Base-by-base conservation (phyloP, 2,888 invertebrate species). In the Agrochola macilenta region DNA sequence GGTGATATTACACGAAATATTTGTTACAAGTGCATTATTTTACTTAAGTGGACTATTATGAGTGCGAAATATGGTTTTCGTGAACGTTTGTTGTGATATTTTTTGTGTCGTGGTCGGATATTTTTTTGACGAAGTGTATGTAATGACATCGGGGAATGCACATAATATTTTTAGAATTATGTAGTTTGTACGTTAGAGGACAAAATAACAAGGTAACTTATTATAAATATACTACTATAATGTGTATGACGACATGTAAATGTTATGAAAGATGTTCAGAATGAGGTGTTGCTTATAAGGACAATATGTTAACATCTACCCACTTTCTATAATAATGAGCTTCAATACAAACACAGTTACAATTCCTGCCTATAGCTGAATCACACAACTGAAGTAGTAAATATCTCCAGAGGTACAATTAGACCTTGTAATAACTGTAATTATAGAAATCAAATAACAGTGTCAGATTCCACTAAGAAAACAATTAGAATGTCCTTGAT, bases 131-230 rank as follows among this genome's bases (percentile, higher is more conserved):
- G 82, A 92, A 91, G 92, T 93, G 87, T 87, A 79, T 78, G 91
- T 90, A 95, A 94, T 95, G 96, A 95, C 95, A 96, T 95, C 93
- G 90, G 94, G 93, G 94, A 94, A 94, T 95, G 94, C 92, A 94
- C 91, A 95, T 93, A 96, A 96, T 96, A 96, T 96, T 96, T 96
- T 95, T 96, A 96, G 96, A 96, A 95, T 93, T 94, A 94, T 94
- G 93, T 95, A 94, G 95, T 93, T 95, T 94, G 93, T 91, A 92
- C 92, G 92, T 90, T 95, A 94, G 93, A 95, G 95, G 94, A 95
- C 95, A 92, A 90, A 93, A 93, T 92, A 94, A 93, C 94, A 92
- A 94, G 93, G 93, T 94, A 94, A 93, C 91, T 90, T 90, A 89
- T 88, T 86, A 89, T 91, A 90, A 90, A 88, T 88, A 89, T 89